phyloP scores from a whole-genome alignment of 2,113 vertebrate genomes.

The Gymnorhina tibicen region DNA sequence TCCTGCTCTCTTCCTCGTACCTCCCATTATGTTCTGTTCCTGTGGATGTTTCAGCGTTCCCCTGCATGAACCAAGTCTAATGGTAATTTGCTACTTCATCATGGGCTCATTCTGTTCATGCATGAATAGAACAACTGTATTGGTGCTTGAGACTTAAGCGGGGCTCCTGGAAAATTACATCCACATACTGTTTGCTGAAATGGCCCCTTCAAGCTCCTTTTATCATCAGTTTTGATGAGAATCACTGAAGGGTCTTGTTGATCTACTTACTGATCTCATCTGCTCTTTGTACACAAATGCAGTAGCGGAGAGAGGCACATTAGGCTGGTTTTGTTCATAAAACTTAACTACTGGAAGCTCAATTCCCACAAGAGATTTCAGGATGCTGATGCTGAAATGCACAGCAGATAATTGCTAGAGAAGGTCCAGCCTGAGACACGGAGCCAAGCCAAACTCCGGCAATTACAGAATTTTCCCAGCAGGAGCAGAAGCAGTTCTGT shows the following conservation, averaged over 20 bases:
- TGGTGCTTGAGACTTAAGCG: background rate
- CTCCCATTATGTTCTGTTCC: background rate
- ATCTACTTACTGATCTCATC: slow-evolving; percentile 9
- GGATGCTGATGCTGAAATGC: background rate
- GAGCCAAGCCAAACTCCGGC: background rate
- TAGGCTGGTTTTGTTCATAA: background rate
- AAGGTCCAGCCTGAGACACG: background rate
- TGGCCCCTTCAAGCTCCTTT: slow-evolving; percentile 6
- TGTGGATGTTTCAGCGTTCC: background rate
- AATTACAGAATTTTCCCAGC: background rate
- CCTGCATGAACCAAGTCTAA: background rate
- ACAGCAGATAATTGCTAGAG: background rate
- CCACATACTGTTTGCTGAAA: background rate
- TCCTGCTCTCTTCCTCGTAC: background rate
- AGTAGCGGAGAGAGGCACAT: background rate
- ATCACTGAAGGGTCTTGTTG: background rate
- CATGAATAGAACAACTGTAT: slow-evolving; percentile 19
- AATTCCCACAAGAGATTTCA: background rate
- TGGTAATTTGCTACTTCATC: slow-evolving; percentile 50
- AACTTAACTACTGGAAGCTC: background rate
- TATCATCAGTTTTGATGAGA: slow-evolving; percentile 23
- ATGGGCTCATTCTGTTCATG: slow-evolving; percentile 28
- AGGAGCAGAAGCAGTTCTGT: background rate
- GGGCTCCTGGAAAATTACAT: slow-evolving; percentile 37
- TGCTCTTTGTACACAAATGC: background rate